Base-by-base conservation (phyloP, 2,113 vertebrate species). In the Eidolon helvum region DNA sequence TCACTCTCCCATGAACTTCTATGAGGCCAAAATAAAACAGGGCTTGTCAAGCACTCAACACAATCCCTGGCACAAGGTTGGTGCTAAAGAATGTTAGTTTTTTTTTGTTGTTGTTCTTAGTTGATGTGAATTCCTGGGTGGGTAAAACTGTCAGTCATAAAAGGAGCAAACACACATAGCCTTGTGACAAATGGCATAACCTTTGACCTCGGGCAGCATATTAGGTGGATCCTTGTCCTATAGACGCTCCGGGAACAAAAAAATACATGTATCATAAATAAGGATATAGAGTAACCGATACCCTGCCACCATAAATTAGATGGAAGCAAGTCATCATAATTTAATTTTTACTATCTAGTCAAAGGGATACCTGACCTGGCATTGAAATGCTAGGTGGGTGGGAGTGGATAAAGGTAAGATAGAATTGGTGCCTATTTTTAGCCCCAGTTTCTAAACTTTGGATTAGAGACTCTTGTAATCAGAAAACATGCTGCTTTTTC, bases 401-500 rank as follows among this genome's bases (percentile, higher is more conserved):
- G 7, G 28, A 35, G 21, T 35, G 7, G 14, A 57, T 38, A 78
- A 24, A 63, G 35, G 78, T 15, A 28, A 68, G 35, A 85, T 15
- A 28, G 59, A 92, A 87, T 12, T 1, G 12, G 71, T 30, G 10
- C 28, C 40, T 96, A 75, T 94, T 83, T 96, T 95, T 89, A 97
- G 94, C 30, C 35, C 22, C 28, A 1, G 11, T 30, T 45, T 79
- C 50, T 96, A 68, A 93, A 78, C 72, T 77, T 72, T 92, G 95
- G 82, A 94, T 93, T 83, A 95, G 93, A 53, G 72, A 94, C 84
- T 68, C 89, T 94, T 89, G 21, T 84, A 79, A 91, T 93, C 85
- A 97, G 95, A 89, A 97, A 95, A 95, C 24, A 3, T 14, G 86
- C 85, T 35, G 57, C 63, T n/a, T 95, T 94, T 96, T 97, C 93